Conservation (phyloP, 1,140 invertebrate species). For the Nasonia giraulti region DNA sequence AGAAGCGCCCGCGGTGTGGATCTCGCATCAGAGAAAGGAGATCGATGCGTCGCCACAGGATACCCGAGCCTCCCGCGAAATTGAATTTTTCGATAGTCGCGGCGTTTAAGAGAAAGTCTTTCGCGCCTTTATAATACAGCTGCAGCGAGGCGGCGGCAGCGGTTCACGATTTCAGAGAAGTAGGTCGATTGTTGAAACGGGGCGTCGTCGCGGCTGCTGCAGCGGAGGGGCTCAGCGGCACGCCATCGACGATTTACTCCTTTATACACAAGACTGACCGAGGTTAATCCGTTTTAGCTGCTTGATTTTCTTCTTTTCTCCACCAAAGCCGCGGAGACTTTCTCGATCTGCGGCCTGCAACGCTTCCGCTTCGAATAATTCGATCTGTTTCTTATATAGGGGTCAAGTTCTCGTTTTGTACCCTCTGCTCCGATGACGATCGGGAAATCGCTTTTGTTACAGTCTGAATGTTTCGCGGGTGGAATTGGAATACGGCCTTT, state of each 20-base stretch:
- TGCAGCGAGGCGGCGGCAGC: background rate
- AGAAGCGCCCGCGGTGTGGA: background rate
- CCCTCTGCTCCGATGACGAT: too few species aligned
- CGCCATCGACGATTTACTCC: background rate
- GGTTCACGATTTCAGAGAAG: background rate
- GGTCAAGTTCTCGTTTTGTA: background rate
- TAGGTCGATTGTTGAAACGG: conserved; percentile 39
- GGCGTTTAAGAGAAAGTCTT: conserved; percentile 43
- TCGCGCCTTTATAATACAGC: conserved; percentile 12
- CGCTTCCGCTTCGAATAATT: background rate
- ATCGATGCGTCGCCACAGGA: background rate
- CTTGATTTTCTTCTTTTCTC: conserved; percentile 15
- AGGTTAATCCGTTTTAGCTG: background rate
- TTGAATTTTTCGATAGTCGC: conserved; percentile 15
- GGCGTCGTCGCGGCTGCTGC: background rate
- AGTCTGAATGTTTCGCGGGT: too few species aligned
- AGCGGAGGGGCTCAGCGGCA: conserved; percentile 1
- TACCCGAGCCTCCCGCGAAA: background rate
- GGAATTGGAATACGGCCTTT: too few species aligned
- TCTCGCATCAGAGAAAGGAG: conserved; percentile 16
- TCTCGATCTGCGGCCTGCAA: background rate
- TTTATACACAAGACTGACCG: conserved; percentile 15
- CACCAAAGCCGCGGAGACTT: background rate
- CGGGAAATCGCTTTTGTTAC: too few species aligned
- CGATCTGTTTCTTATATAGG: background rate